A percentile compares a stretch with the other conserved stretches of the same genome.
These are phyloP conservation scores for Endomychus coccineus DNA, from an alignment of 2,888 invertebrate genomes.

Conservation along the genomic window DNA sequence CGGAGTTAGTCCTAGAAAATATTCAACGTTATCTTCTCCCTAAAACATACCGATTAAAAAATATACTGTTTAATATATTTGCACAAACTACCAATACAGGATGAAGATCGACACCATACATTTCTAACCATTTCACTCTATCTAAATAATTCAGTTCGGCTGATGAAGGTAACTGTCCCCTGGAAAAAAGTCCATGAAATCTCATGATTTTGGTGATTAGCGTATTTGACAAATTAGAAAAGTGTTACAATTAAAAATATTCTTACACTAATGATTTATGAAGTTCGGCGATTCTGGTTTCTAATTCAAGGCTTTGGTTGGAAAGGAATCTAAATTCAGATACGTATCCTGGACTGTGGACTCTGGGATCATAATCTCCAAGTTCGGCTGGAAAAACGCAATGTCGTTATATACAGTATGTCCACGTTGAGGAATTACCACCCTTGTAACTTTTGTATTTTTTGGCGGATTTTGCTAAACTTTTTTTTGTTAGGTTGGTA, in stretches of 20 bases:
- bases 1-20: conserved; percentile 91
- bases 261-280: conserved; percentile 83
- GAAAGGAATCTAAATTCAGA: conserved; percentile 90
- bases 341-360: conserved; percentile 85
- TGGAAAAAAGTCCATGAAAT: conserved; percentile 40
- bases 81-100: conserved; percentile 69
- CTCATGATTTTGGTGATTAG: not conserved
- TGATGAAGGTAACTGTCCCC: conserved; percentile 82
- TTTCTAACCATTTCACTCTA: conserved; percentile 97
- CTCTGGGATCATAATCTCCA: conserved; percentile 85
- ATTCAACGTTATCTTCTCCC: conserved; percentile 95
- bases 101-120: conserved; percentile 97
- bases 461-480: not conserved
- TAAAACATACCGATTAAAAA: conserved; percentile 34
- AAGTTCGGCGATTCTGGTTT: conserved; percentile 77
- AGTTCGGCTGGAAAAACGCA: conserved; percentile 69
- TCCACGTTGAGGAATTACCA: too few species aligned
- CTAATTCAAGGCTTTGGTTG: conserved; percentile 87
- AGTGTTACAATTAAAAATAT: not conserved
- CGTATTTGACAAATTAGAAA: not conserved
- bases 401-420: not conserved
- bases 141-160: conserved; percentile 93
- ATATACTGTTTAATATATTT: conserved; percentile 1
- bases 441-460: too few species aligned
- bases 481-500: not conserved